Conservation (phyloP, 2,113 vertebrate species). For the Corynorhinus townsendii region DNA sequence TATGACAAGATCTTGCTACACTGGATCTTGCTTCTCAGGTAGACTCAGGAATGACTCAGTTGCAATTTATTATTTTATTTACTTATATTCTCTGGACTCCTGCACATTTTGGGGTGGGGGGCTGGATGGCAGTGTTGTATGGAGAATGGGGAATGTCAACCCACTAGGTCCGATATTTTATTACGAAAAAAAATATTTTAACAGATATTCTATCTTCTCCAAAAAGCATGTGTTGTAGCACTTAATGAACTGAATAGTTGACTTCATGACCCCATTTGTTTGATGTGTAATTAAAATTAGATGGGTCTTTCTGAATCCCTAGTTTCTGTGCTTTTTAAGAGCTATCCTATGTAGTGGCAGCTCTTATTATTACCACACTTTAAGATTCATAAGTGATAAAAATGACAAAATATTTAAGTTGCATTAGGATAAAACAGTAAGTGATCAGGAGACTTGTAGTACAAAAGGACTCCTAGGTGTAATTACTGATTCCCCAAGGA, state of each 20-base stretch:
- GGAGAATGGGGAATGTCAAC: not conserved
- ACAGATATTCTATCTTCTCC: not conserved
- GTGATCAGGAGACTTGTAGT: slow-evolving; percentile 8
- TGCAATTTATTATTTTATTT: not conserved
- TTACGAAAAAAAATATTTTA: not conserved
- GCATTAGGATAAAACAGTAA: not conserved
- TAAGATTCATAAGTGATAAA: not conserved
- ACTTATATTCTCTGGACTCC: not conserved
- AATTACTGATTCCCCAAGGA: not conserved
- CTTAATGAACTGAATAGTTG: slow-evolving; percentile 27
- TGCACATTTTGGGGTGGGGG: not conserved
- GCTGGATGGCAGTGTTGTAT: rapidly evolving
- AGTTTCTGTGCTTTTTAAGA: not conserved
- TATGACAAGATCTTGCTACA: not conserved
- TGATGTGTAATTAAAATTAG: not conserved
- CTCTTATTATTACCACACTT: not conserved
- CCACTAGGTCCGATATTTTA: not conserved
- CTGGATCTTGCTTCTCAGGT: not conserved
- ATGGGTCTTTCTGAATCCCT: not conserved
- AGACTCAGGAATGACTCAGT: not conserved
- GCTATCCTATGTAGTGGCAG: not conserved
- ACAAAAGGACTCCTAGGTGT: not conserved
- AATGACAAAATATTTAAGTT: not conserved
- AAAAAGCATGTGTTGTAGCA: slow-evolving; percentile 6
- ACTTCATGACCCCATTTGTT: slow-evolving; percentile 20